A percentile compares a stretch with the other conserved stretches of the same genome.
These are phyloP conservation scores for Pterophyllum scalare DNA, from an alignment of 2,113 vertebrate species.

Conservation along the genomic window DNA sequence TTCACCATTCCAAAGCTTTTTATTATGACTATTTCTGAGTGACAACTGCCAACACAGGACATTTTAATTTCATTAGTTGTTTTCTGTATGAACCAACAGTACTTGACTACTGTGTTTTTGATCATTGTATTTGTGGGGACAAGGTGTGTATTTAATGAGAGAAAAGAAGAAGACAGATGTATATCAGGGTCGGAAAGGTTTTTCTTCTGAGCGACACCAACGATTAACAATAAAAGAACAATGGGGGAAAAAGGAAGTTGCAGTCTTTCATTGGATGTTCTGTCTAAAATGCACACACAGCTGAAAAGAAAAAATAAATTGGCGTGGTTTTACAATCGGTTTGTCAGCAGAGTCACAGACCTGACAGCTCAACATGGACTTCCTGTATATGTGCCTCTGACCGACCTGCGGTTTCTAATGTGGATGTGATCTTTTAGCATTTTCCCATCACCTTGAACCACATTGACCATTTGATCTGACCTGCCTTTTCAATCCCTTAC, in stretches of 20 bases:
- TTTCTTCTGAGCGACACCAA: slow-evolving; percentile 51
- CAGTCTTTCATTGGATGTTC: slow-evolving; percentile 22
- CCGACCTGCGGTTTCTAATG: slow-evolving; percentile 46
- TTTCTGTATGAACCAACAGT: slow-evolving; percentile 77
- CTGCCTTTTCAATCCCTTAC: slow-evolving; percentile 22
- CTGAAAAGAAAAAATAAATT: neutral
- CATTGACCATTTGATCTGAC: slow-evolving; percentile 58
- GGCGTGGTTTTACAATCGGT: slow-evolving; percentile 30
- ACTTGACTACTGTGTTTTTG: slow-evolving; percentile 80
- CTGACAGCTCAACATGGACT: slow-evolving; percentile 37
- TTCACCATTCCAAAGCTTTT: slow-evolving; percentile 73
- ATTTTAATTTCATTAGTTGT: slow-evolving; percentile 56
- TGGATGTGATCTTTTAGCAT: slow-evolving; percentile 40
- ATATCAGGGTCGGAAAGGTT: slow-evolving; percentile 36
- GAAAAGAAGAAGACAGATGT: slow-evolving; percentile 49
- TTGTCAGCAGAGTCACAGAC: slow-evolving; percentile 52
- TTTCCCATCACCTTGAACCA: slow-evolving; percentile 30
- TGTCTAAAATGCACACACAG: slow-evolving; percentile 16
- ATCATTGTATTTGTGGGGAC: slow-evolving; percentile 78
- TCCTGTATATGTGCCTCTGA: slow-evolving; percentile 47
- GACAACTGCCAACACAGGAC: slow-evolving; percentile 30
- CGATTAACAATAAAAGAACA: slow-evolving; percentile 73
- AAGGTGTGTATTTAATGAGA: slow-evolving; percentile 64
- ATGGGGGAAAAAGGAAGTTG: slow-evolving; percentile 22
- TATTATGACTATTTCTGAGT: slow-evolving; percentile 40